Base-by-base conservation (phyloP, 64 coral and sea anemone species). In the Stylophora pistillata region DNA sequence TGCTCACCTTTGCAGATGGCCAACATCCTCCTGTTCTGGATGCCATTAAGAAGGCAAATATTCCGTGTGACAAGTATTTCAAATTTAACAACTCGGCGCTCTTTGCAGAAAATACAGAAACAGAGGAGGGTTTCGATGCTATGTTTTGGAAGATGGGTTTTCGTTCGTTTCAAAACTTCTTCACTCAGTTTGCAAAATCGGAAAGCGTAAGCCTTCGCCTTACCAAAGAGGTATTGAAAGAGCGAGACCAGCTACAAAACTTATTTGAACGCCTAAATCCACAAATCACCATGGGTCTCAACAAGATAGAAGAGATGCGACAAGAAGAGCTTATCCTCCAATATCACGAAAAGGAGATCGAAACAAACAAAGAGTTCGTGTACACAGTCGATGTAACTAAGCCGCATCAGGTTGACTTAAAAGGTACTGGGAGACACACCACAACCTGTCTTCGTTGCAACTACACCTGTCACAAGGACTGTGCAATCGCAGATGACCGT, bases 11-110 rank as follows among this genome's bases (percentile, higher is more conserved):
- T 79, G 76, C 87, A 72, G 87, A 89, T 31, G 76, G 76, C 29
- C 76, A 89, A 20, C 66, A 71, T 1, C 87, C 87, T 23, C 87
- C 58, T 15, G 76, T 89, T 0, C 76, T 89, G 9, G 23, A 76
- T 13, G 87, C 87, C 53, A 89, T 89, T 6, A 79, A 56, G 10
- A 74, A 68, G 11, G 74, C 74, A 29, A 71, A 71, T 6, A 29
- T 89, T 65, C 58, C 76, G 29, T 52, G n/a, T 15, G 74, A 65
- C 15, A 55, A 89, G 53, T 54, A 69, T 10, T 89, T 89, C 30
- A 89, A 89, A 21, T 79, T 89, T 21, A 89, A 89, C 20, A 89
- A 89, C n/a, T 89, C 87, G 13, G 87, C 87, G 1, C 87, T 89
- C 0, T 79, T 79, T 57, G 58, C 87, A 17, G 61, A 89, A 60